These are phyloP conservation scores for Lophius americanus DNA, from an alignment of 2,797 vertebrate species.

Conservation along the genomic window DNA sequence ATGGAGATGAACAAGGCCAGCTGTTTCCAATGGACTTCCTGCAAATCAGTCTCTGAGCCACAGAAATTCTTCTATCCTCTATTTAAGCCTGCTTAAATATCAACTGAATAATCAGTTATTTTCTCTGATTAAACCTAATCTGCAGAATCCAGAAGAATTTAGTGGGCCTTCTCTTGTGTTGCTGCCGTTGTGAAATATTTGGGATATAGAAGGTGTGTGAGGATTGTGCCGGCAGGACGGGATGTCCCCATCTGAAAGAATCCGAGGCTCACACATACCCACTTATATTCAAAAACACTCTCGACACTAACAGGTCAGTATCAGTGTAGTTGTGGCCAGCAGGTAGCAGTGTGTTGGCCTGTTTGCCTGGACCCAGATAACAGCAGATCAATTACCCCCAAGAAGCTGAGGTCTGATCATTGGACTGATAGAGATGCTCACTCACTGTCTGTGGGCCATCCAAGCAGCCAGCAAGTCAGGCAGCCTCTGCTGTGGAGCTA, in stretches of 20 bases:
- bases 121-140: not conserved
- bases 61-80: no score
- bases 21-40: constrained; percentile 22
- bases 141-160: constrained; percentile 9
- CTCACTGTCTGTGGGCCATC: constrained; percentile 72
- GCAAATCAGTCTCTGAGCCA: constrained; percentile 5
- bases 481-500: constrained; percentile 40
- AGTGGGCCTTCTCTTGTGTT: constrained; percentile 21
- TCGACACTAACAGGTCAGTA: constrained; percentile 45
- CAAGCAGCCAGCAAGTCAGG: constrained; percentile 29
- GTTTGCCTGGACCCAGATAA: constrained; percentile 81
- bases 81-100: no score
- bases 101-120: not conserved
- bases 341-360: constrained; percentile 77
- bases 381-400: constrained; percentile 81
- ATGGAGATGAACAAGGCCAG: not conserved
- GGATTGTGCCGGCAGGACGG: constrained; percentile 15
- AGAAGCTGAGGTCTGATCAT: constrained; percentile 76
- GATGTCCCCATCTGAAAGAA: constrained; percentile 30
- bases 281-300: constrained; percentile 10
- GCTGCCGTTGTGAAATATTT: constrained; percentile 7
- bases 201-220: not conserved
- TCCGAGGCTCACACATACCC: constrained; percentile 15
- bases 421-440: constrained; percentile 71
- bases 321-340: constrained; percentile 71